Evolutionary conservation across 2,113 vertebrate genomes (phyloP).

Genomic region (Elaphurus davidianus): DNA sequence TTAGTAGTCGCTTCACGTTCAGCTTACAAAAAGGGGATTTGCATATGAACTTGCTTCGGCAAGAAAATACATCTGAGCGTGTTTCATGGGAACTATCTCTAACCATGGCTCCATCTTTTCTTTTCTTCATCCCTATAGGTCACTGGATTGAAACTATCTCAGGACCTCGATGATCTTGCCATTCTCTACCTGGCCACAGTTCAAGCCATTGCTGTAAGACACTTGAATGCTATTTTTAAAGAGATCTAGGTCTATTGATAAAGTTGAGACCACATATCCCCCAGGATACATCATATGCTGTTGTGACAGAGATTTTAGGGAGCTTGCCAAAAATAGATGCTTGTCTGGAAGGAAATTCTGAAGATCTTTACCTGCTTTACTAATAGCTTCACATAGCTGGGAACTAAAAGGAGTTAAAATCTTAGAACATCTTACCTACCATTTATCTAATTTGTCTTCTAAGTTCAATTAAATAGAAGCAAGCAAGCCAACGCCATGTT

Average conservation of each 20-base stretch:
- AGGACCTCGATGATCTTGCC: slow-evolving; percentile 91
- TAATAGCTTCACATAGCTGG: background rate
- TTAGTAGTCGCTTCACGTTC: slow-evolving; percentile 71
- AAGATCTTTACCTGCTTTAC: background rate
- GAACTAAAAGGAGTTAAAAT: background rate
- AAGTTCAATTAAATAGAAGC: background rate
- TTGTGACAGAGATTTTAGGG: slow-evolving; percentile 65
- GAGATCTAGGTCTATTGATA: background rate
- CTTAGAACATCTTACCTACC: background rate
- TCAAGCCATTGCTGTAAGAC: slow-evolving; percentile 94
- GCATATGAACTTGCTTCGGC: slow-evolving; percentile 71
- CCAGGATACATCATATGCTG: slow-evolving; percentile 22
- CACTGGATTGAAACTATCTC: slow-evolving; percentile 90
- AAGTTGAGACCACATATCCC: background rate
- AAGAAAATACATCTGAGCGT: slow-evolving; percentile 58
- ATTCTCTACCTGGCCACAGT: slow-evolving; percentile 94
- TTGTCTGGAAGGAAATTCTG: background rate
- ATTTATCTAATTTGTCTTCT: slow-evolving; percentile 1
- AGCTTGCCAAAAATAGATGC: slow-evolving; percentile 43
- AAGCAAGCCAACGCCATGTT: background rate
- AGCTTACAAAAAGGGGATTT: slow-evolving; percentile 70
- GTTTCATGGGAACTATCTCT: slow-evolving; percentile 48
- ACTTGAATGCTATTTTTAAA: slow-evolving; percentile 42
- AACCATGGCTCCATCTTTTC: background rate
- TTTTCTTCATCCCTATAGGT: slow-evolving; percentile 83